phyloP scores from a whole-genome alignment of 2,888 invertebrate genomes.

The Gisinianus flammeolus region DNA sequence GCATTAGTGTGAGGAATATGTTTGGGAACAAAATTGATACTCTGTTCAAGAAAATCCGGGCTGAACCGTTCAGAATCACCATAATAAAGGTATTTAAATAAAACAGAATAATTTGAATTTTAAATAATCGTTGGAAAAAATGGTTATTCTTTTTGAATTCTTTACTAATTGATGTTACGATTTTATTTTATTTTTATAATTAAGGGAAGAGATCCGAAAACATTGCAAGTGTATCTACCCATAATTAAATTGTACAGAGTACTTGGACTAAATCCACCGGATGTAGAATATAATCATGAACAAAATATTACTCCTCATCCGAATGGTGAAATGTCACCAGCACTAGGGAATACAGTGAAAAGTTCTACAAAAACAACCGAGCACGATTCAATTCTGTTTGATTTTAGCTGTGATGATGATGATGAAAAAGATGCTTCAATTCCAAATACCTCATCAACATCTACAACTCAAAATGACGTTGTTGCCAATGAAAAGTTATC shows the following conservation, averaged over 20 bases:
- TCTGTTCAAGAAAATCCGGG: conserved; percentile 64
- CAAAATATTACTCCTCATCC: not conserved
- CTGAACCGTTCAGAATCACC: conserved; percentile 64
- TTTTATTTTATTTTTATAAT: not conserved
- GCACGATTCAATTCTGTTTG: not conserved
- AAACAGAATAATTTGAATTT: conserved; percentile 7
- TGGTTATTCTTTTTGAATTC: not conserved
- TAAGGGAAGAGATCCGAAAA: conserved; percentile 61
- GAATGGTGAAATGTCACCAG: not conserved
- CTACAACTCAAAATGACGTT: not conserved
- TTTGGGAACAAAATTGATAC: conserved; percentile 65
- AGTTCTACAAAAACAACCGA: not conserved
- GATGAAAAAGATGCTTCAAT: not conserved
- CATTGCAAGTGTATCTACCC: conserved; percentile 64
- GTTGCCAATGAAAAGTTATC: not conserved
- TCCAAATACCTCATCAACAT: not conserved
- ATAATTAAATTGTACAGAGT: conserved; percentile 62
- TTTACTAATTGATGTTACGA: not conserved
- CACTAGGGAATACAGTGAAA: not conserved
- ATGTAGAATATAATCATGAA: not conserved
- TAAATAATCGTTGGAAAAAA: not conserved
- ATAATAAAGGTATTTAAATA: conserved; percentile 69
- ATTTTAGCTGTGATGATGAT: not conserved
- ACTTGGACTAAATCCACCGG: conserved; percentile 51
- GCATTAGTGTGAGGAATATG: conserved; percentile 64